Evolutionary conservation across 2,797 vertebrate genomes (phyloP), one percentile per base, ranked within the genome.

Genomic region (Sebastes umbrosus): DNA sequence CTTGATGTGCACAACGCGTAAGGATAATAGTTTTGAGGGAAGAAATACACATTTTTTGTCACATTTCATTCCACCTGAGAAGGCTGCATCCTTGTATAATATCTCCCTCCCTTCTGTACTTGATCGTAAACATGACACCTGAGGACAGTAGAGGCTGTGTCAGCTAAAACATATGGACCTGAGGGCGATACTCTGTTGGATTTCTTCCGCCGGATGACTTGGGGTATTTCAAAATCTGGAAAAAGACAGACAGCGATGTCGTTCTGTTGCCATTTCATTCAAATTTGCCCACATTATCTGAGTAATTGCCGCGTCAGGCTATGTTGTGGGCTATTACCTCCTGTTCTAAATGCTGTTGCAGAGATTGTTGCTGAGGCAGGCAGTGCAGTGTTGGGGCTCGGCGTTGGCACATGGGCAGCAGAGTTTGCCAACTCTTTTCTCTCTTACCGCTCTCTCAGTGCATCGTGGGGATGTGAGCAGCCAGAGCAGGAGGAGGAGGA

Each of bases 331-430:
- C 83, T 90, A 90, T 94, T 91, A 90, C 88, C 88, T 87, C 76
- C 83, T 83, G 81, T 80, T 91, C 84, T 90, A 87, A 92, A 89
- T 84, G 87, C 88, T 87, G 73, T 85, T 85, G 81, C 79, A 77
- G 80, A 78, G 81, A 90, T 91, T 92, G 90, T 83, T 90, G 89
- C 92, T 92, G 92, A 92, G 90, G 79, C 85, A 90, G 84, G 77
- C 90, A 85, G 77, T 75, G 83, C 72, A 73, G 79, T 58, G 86
- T 77, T 67, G 77, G 85, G 65, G 77, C 72, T 88, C 62, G 71
- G 82, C 24, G 65, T 54, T 87, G 87, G 87, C 82, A 87, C 81
- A 39, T 22, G 60, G 69, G 85, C 79, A 68, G 81, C 64, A 50
- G 63, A 74, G 60, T 88, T 82, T 88, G 84, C 89, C 83, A 91